Conservation (phyloP, 2,113 vertebrate species). For the Paralichthys olivaceus region DNA sequence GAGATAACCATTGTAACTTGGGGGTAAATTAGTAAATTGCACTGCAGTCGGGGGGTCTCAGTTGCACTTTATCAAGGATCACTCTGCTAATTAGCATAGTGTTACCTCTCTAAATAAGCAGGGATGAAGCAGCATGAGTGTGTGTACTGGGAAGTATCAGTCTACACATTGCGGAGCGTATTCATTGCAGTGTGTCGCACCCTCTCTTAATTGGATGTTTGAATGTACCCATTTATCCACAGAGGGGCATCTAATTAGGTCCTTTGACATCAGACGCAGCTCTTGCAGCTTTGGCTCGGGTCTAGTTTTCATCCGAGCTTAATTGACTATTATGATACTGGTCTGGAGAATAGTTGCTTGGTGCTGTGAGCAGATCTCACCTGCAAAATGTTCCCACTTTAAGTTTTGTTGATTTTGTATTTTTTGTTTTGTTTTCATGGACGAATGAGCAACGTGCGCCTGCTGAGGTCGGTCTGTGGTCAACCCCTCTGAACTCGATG, state of each 20-base stretch:
- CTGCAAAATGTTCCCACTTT: constrained; percentile 23
- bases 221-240: constrained; percentile 76
- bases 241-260: constrained; percentile 77
- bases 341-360: constrained; percentile 37
- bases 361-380: constrained; percentile 44
- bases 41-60: constrained; percentile 53
- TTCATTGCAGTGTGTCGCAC: constrained; percentile 53
- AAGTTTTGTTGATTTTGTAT: constrained; percentile 36
- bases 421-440: constrained; percentile 11
- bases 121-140: constrained; percentile 41
- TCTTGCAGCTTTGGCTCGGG: constrained; percentile 45
- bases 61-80: constrained; percentile 67
- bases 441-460: neutral
- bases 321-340: constrained; percentile 77
- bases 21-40: constrained; percentile 47
- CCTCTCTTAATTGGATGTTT: constrained; percentile 78
- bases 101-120: constrained; percentile 64
- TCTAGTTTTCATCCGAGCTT: constrained; percentile 62
- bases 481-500: neutral
- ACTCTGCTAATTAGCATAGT: constrained; percentile 67
- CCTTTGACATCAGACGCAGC: constrained; percentile 69
- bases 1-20: constrained; percentile 32
- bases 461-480: constrained; percentile 15
- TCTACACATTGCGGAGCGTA: constrained; percentile 46
- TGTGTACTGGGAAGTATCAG: constrained; percentile 35